These are phyloP conservation scores for Campaea margaritaria DNA, from an alignment of 2,888 invertebrate species.

Conservation along the genomic window DNA sequence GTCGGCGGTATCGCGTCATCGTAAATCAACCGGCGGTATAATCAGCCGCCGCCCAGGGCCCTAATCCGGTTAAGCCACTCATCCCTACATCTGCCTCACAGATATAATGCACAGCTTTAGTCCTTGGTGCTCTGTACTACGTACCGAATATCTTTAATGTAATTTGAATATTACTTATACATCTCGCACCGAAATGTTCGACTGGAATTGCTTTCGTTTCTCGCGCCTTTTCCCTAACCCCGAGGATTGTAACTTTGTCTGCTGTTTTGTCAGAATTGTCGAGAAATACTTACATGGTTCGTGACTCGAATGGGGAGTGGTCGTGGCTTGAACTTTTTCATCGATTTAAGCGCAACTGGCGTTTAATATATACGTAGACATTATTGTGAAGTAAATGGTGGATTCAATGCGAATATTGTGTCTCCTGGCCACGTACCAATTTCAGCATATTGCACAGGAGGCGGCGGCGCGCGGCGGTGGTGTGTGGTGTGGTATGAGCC, in stretches of 20 bases:
- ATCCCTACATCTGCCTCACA: slow-evolving; percentile 75
- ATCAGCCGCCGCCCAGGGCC: slow-evolving; percentile 74
- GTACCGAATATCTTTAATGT: slow-evolving; percentile 38
- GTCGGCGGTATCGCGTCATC: slow-evolving; percentile 75
- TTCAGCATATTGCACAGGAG: slow-evolving; percentile 72
- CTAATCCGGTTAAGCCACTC: slow-evolving; percentile 79
- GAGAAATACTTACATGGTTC: slow-evolving; percentile 37
- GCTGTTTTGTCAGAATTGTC: slow-evolving; percentile 39
- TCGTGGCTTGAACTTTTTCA: slow-evolving; percentile 35
- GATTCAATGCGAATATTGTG: slow-evolving; percentile 60
- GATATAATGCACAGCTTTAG: slow-evolving; percentile 70
- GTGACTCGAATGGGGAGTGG: slow-evolving; percentile 39
- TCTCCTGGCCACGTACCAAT: slow-evolving; percentile 73
- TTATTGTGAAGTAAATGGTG: slow-evolving; percentile 43
- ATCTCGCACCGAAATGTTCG: slow-evolving; percentile 20
- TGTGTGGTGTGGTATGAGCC: slow-evolving; percentile 59
- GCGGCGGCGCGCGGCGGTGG: slow-evolving; percentile 45
- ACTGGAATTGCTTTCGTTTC: slow-evolving; percentile 31
- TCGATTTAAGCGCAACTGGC: slow-evolving; percentile 22
- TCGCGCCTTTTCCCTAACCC: slow-evolving; percentile 30
- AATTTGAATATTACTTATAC: slow-evolving; percentile 40
- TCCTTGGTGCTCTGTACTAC: slow-evolving; percentile 45
- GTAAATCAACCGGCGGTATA: slow-evolving; percentile 82
- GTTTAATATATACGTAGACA: slow-evolving; percentile 40
- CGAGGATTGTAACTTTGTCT: slow-evolving; percentile 34